Evolutionary conservation across 2,797 vertebrate genomes (phyloP).

Genomic region (Streptopelia turtur): DNA sequence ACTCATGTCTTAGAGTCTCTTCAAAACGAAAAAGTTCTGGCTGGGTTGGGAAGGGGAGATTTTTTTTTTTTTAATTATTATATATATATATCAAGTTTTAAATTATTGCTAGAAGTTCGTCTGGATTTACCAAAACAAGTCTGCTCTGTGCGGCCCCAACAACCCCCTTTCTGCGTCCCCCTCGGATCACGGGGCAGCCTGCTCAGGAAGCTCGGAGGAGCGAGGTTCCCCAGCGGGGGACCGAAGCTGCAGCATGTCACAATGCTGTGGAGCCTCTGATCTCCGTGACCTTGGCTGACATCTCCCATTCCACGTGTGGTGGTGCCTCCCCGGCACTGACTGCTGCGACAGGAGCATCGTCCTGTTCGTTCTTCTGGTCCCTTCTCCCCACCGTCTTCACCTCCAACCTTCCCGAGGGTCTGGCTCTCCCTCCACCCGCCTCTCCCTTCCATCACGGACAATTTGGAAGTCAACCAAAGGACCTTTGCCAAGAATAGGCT

Average conservation of each 20-base stretch:
- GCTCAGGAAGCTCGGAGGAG: slow-evolving; percentile 68
- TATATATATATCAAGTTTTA: slow-evolving; percentile 85
- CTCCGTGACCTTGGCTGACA: slow-evolving; percentile 18
- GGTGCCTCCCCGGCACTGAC: neutral
- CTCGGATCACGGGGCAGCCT: slow-evolving; percentile 72
- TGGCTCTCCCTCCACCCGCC: slow-evolving; percentile 54
- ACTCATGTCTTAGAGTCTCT: slow-evolving; percentile 73
- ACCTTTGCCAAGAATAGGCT: slow-evolving; percentile 70
- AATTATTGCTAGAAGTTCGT: slow-evolving; percentile 84
- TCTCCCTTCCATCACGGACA: slow-evolving; percentile 67
- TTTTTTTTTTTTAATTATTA: slow-evolving; percentile 77
- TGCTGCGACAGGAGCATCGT: neutral
- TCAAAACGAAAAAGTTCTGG: slow-evolving; percentile 39
- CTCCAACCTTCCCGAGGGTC: slow-evolving; percentile 13
- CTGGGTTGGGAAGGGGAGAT: slow-evolving; percentile 73
- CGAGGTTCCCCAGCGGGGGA: slow-evolving; percentile 11
- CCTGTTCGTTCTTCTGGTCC: neutral
- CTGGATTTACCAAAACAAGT: slow-evolving; percentile 83
- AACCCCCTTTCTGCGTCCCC: slow-evolving; percentile 47
- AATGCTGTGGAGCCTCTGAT: slow-evolving; percentile 58
- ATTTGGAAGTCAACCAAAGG: slow-evolving; percentile 84
- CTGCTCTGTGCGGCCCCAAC: slow-evolving; percentile 58
- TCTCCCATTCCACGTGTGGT: neutral
- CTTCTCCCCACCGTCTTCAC: neutral
- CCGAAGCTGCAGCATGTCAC: slow-evolving; percentile 12